These are phyloP conservation scores for Leucania comma DNA, from an alignment of 2,888 invertebrate genomes.

Conservation along the genomic window DNA sequence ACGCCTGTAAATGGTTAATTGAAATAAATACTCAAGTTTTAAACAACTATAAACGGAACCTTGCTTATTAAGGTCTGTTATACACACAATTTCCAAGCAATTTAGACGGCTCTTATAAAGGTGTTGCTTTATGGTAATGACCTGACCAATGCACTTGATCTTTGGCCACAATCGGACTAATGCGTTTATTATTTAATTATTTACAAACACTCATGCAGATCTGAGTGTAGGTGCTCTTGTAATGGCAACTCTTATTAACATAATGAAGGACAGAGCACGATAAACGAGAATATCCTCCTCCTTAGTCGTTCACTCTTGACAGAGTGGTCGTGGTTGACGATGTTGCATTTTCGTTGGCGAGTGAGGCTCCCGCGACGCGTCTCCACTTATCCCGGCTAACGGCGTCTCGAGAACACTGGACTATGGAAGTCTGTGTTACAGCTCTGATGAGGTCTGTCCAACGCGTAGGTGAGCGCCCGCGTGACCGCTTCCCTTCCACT, in stretches of 20 bases:
- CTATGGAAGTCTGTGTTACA: no score
- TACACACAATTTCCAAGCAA: not conserved
- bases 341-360: no score
- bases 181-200: conserved; percentile 45
- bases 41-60: not conserved
- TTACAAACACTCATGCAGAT: conserved; percentile 9
- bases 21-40: no score
- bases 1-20: no score
- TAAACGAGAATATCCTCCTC: not conserved
- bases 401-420: no score
- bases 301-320: no score
- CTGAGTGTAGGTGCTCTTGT: conserved; percentile 21
- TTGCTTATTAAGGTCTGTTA: not conserved
- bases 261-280: conserved; percentile 10
- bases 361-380: no score
- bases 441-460: no score
- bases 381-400: no score
- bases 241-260: conserved; percentile 20
- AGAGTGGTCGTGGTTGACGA: no score
- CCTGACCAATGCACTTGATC: conserved; percentile 47
- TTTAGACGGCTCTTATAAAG: conserved; percentile 5
- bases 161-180: conserved; percentile 35
- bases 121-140: conserved; percentile 27
- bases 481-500: no score
- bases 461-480: no score